phyloP scores from a whole-genome alignment of 2,113 vertebrate genomes.

The Cryptomyrus ogoouensis region DNA sequence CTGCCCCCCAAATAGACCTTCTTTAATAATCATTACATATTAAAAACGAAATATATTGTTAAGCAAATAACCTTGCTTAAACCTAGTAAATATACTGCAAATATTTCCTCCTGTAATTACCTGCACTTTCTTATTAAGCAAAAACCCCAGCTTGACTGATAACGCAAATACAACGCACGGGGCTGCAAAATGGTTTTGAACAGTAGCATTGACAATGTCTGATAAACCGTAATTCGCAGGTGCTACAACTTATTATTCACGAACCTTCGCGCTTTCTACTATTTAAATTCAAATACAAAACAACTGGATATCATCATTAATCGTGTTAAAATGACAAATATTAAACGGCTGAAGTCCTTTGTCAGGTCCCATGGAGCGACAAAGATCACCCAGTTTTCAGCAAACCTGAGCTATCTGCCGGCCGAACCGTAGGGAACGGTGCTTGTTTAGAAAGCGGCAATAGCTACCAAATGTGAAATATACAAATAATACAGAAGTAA shows the following conservation, averaged over 20 bases:
- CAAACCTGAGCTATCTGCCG: not conserved
- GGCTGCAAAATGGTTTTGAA: not conserved
- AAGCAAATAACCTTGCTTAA: not conserved
- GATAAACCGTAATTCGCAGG: not conserved
- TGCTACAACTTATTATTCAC: not conserved
- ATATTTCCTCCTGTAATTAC: not conserved
- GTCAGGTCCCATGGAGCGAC: not conserved
- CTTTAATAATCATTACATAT: not conserved
- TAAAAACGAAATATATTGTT: not conserved
- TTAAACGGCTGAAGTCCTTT: not conserved
- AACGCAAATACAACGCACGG: not conserved
- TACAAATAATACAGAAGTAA: not conserved
- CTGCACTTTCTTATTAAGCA: conserved; percentile 7
- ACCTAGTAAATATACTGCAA: not conserved
- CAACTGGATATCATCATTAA: not conserved
- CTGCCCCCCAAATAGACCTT: not conserved
- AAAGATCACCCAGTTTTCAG: not conserved
- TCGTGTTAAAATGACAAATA: not conserved
- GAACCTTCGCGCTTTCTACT: not conserved
- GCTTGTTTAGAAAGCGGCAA: not conserved
- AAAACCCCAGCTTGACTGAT: not conserved
- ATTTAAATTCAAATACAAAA: not conserved
- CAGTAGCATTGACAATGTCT: not conserved
- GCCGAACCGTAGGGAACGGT: not conserved
- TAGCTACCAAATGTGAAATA: not conserved